Conservation (phyloP, 2,888 invertebrate species). For the Elysia crispata region DNA sequence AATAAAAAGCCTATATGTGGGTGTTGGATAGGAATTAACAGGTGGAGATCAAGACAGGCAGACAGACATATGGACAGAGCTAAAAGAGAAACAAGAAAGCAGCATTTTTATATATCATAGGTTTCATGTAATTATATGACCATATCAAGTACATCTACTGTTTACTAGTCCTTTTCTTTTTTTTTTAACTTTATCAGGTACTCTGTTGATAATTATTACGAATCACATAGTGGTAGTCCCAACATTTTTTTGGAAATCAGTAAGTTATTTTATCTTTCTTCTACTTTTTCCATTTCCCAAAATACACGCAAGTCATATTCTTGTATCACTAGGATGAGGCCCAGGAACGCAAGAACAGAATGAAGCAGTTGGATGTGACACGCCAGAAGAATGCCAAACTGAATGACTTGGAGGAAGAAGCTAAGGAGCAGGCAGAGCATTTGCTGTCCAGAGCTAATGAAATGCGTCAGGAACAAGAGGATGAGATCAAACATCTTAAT, state of each 20-base stretch:
- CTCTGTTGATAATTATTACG: no score
- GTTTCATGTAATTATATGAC: no score
- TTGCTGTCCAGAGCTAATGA: constrained; percentile 75
- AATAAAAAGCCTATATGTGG: not conserved
- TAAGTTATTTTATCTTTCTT: no score
- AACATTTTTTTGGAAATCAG: no score
- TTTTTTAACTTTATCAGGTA: no score
- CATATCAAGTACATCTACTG: no score
- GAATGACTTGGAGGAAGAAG: constrained; percentile 76
- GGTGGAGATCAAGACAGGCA: constrained; percentile 10
- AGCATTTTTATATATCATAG: no score
- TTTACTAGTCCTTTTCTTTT: no score
- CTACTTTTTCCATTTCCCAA: no score
- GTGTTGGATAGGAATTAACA: not conserved
- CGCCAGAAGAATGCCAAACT: constrained; percentile 74
- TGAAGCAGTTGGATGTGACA: constrained; percentile 74
- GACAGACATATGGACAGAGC: not conserved
- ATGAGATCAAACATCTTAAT: constrained; percentile 78
- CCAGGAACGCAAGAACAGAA: constrained; percentile 70
- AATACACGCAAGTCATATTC: no score
- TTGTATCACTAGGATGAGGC: constrained; percentile 66
- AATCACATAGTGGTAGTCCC: no score
- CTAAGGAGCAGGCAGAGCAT: constrained; percentile 75
- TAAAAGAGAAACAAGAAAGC: not conserved
- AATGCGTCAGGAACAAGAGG: constrained; percentile 77